phyloP scores from a whole-genome alignment of 1,140 invertebrate genomes.

The Branchinecta lindahli region DNA sequence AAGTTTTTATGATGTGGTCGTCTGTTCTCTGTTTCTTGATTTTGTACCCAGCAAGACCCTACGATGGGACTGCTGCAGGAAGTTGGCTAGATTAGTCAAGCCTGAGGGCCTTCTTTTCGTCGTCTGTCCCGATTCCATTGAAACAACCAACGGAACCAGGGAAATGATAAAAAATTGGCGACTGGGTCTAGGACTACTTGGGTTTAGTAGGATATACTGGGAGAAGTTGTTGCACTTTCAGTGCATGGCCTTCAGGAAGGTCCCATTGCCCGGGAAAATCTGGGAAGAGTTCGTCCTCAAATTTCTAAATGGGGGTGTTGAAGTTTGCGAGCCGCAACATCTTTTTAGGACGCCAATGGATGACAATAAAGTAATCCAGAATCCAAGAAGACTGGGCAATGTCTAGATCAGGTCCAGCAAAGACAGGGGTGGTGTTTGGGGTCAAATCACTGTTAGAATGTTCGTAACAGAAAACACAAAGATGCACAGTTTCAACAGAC shows the following conservation, averaged over 20 bases:
- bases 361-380: not conserved
- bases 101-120: not conserved
- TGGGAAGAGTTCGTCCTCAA: not conserved
- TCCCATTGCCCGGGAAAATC: not conserved
- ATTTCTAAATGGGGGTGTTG: not conserved
- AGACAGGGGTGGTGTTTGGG: too few species aligned
- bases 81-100: not conserved
- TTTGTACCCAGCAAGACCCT: not conserved
- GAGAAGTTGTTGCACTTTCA: not conserved
- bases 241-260: not conserved
- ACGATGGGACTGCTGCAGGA: not conserved
- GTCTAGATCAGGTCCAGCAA: too few species aligned
- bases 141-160: not conserved
- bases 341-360: not conserved
- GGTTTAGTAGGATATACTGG: not conserved
- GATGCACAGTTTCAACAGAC: too few species aligned
- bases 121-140: not conserved
- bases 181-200: not conserved
- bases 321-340: not conserved
- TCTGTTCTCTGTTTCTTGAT: not conserved
- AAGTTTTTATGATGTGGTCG: not conserved
- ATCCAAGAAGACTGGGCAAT: too few species aligned
- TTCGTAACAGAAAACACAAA: too few species aligned
- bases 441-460: too few species aligned
- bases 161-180: not conserved